phyloP scores from a whole-genome alignment of 2,797 vertebrate genomes.

The Syngnathus acus region DNA sequence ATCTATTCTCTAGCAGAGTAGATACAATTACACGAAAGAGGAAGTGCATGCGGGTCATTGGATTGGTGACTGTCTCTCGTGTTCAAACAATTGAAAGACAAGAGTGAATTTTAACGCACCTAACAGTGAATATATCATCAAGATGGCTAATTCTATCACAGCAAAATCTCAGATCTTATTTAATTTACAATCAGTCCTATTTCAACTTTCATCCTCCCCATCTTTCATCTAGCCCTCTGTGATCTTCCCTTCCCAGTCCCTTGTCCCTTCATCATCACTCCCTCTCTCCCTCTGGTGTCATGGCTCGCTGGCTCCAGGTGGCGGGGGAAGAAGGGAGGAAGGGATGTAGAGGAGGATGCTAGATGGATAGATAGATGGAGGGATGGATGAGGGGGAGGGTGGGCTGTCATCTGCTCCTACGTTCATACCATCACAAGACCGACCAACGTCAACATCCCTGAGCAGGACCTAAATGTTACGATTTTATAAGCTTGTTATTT shows the following conservation, averaged over 20 bases:
- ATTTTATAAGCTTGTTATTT: too few relatives aligned
- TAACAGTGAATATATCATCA: neutral
- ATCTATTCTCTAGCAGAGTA: neutral
- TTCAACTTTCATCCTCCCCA: conserved; percentile 5
- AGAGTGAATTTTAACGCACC: neutral
- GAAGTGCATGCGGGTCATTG: neutral
- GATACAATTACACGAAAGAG: neutral
- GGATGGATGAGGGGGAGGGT: conserved; percentile 17
- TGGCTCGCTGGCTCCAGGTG: conserved; percentile 74
- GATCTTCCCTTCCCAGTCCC: conserved; percentile 38
- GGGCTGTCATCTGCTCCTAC: conserved; percentile 62
- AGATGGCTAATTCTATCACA: conserved; percentile 5
- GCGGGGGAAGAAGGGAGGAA: conserved; percentile 60
- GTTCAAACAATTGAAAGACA: neutral
- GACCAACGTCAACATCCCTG: conserved; percentile 27
- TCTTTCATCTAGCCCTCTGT: conserved; percentile 36
- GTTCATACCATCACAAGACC: conserved; percentile 52
- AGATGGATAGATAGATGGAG: conserved; percentile 33
- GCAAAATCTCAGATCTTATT: conserved; percentile 7
- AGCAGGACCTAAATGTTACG: neutral
- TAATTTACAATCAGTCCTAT: neutral
- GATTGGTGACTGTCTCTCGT: neutral
- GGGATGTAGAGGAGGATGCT: conserved; percentile 35
- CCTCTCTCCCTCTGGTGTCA: conserved; percentile 66
- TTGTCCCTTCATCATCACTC: conserved; percentile 50